A percentile compares a stretch with the other conserved stretches of the same genome.
Evolutionary conservation across 2,888 invertebrate genomes (phyloP).

Genomic region (Axea sp.): DNA sequence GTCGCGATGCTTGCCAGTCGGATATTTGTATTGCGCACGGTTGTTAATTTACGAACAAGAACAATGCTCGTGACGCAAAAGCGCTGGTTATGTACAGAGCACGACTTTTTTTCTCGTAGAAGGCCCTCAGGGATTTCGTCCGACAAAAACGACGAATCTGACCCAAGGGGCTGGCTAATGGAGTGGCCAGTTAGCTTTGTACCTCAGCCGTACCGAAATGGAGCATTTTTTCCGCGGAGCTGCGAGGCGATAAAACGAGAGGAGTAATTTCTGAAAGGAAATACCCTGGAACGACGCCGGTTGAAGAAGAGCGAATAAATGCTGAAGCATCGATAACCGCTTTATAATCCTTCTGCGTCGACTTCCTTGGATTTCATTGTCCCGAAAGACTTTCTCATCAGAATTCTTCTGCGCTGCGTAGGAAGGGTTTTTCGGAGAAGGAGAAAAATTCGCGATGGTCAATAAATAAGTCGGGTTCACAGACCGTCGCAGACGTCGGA

Average conservation of each 20-base stretch:
- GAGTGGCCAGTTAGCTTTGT: slow-evolving; percentile 46
- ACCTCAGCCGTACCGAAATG: slow-evolving; percentile 21
- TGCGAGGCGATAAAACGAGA: slow-evolving; percentile 26
- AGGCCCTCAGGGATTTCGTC: slow-evolving; percentile 28
- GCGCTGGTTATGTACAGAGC: slow-evolving; percentile 7
- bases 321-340: neutral
- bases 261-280: slow-evolving; percentile 21
- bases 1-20: neutral
- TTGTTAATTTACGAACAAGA: slow-evolving; percentile 27
- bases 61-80: slow-evolving; percentile 22
- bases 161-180: slow-evolving; percentile 41
- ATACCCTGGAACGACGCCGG: slow-evolving; percentile 1
- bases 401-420: too few relatives aligned
- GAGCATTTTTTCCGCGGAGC: slow-evolving; percentile 16
- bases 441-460: slow-evolving; percentile 16
- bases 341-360: neutral
- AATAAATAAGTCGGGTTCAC: slow-evolving; percentile 22
- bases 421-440: too few relatives aligned
- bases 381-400: too few relatives aligned
- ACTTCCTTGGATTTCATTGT: too few relatives aligned
- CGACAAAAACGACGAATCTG: slow-evolving; percentile 31
- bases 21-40: slow-evolving; percentile 1
- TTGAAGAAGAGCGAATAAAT: neutral
- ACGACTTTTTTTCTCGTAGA: slow-evolving; percentile 14
- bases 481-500: slow-evolving; percentile 19